Evolutionary conservation across 1,140 invertebrate species (phyloP).

Genomic region (Drosophila setifemur): DNA sequence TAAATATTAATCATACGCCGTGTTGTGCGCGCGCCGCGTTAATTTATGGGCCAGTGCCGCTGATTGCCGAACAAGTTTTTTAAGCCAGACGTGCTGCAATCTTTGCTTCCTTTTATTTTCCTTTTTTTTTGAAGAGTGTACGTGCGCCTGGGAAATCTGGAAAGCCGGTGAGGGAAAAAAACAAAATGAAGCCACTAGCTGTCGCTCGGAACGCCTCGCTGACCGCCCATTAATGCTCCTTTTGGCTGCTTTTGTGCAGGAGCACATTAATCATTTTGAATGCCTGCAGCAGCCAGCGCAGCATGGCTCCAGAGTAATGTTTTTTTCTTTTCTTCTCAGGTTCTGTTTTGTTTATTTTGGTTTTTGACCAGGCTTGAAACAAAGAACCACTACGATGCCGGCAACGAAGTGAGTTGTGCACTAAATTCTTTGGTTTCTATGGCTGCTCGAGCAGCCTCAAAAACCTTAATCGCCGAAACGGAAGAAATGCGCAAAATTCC

Average conservation of each 20-base stretch:
- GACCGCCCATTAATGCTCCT: conserved; percentile 70
- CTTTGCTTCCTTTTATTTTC: no score
- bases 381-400: conserved; percentile 15
- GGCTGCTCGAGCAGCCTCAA: conserved; percentile 30
- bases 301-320: conserved; percentile 11
- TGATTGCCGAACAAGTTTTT: conserved; percentile 54
- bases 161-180: conserved; percentile 4
- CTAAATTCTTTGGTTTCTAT: conserved; percentile 62
- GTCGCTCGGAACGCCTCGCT: conserved; percentile 52
- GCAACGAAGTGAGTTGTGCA: conserved; percentile 61
- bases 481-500: conserved; percentile 1
- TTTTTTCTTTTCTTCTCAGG: not conserved
- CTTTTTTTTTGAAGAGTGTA: conserved; percentile 33
- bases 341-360: not conserved
- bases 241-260: conserved; percentile 44
- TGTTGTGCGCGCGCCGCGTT: conserved; percentile 39
- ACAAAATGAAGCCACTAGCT: conserved; percentile 61
- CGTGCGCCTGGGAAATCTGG: not conserved
- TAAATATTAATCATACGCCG: conserved; percentile 75
- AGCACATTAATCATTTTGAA: conserved; percentile 73
- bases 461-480: conserved; percentile 48
- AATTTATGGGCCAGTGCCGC: conserved; percentile 58
- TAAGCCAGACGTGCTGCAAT: conserved; percentile 57
- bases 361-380: conserved; percentile 17
- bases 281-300: conserved; percentile 59